phyloP scores from a whole-genome alignment of 2,888 invertebrate species.

The Eumacrocentrus americanus region DNA sequence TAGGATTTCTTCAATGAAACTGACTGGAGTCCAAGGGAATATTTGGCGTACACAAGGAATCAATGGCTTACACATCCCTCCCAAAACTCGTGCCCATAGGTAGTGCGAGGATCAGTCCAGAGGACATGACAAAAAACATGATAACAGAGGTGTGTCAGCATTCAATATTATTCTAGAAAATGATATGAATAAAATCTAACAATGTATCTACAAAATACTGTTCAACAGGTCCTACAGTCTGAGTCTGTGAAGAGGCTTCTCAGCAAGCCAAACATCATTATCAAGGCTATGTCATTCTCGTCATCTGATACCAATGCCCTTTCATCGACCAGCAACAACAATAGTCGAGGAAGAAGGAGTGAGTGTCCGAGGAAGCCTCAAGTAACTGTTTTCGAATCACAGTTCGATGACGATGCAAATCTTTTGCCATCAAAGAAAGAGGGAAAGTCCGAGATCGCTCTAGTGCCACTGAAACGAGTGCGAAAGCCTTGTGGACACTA shows the following conservation, averaged over 20 bases:
- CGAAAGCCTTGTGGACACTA: constrained; percentile 52
- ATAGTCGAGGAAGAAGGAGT: background rate
- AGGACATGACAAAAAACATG: constrained; percentile 33
- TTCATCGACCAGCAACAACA: constrained; percentile 4
- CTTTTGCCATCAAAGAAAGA: constrained; percentile 53
- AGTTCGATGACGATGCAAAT: constrained; percentile 39
- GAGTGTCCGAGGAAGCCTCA: constrained; percentile 32
- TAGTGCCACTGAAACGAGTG: constrained; percentile 46
- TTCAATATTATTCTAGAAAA: background rate
- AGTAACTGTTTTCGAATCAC: constrained; percentile 37
- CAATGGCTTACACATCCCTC: constrained; percentile 38
- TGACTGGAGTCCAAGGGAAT: background rate
- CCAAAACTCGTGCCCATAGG: constrained; percentile 38
- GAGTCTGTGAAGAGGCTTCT: constrained; percentile 52
- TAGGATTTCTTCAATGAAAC: background rate
- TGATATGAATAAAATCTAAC: background rate
- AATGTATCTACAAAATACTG: constrained; percentile 10
- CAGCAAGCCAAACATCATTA: constrained; percentile 53
- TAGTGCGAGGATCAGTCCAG: constrained; percentile 36
- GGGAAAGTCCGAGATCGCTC: constrained; percentile 53
- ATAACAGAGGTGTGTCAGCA: constrained; percentile 44
- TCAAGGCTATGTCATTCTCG: constrained; percentile 45
- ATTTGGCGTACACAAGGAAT: background rate
- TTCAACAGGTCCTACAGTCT: constrained; percentile 49
- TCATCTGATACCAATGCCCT: constrained; percentile 2